A percentile compares a stretch with the other conserved stretches of the same genome.
Conservation (phyloP, 2,888 invertebrate genomes). For the Clanis bilineata region DNA sequence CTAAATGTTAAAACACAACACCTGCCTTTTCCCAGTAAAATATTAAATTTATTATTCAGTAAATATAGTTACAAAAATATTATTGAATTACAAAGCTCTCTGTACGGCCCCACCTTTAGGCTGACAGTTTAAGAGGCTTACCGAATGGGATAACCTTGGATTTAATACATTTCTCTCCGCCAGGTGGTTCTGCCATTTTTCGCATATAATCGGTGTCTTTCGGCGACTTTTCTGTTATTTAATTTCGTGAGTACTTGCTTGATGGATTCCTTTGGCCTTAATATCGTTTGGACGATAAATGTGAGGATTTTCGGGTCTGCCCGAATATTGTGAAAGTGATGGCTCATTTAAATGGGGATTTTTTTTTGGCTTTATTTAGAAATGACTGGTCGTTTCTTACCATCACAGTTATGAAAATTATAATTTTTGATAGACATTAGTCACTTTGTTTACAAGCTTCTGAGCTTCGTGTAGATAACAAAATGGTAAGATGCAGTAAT, state of each 20-base stretch:
- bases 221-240: slow-evolving; percentile 41
- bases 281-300: slow-evolving; percentile 6
- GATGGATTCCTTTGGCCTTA: slow-evolving; percentile 36
- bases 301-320: background rate
- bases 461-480: no score
- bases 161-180: slow-evolving; percentile 52
- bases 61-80: background rate
- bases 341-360: background rate
- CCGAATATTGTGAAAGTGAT: background rate
- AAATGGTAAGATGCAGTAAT: no score
- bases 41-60: background rate
- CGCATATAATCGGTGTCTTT: background rate
- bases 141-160: slow-evolving; percentile 49
- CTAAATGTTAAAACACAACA: no score
- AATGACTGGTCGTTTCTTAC: background rate
- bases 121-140: slow-evolving; percentile 62
- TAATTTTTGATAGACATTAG: no score
- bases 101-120: slow-evolving; percentile 32
- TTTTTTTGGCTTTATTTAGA: background rate
- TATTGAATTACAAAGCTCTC: background rate
- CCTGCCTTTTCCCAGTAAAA: no score
- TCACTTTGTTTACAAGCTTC: no score
- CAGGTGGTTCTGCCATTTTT: slow-evolving; percentile 17
- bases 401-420: background rate
- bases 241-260: slow-evolving; percentile 41